Evolutionary conservation across 2,888 invertebrate species (phyloP).

Genomic region (Napeogenes inachia): DNA sequence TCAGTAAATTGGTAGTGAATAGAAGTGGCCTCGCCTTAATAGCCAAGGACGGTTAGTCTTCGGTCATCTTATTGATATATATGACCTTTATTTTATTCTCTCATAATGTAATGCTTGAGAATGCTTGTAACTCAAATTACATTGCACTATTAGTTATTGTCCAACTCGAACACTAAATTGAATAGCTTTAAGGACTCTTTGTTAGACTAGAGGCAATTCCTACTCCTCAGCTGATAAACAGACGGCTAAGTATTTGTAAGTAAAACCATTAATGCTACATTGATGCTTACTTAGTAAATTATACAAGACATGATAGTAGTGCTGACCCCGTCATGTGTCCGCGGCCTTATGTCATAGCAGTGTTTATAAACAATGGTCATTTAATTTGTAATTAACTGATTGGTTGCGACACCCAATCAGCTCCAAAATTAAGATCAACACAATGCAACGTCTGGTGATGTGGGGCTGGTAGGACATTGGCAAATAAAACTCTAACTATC

Average conservation of each 20-base stretch:
- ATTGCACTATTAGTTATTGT: no score
- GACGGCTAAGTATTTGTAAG: neutral
- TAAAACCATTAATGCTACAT: neutral
- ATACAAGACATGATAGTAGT: no score
- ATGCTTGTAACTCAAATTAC: no score
- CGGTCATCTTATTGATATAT: neutral
- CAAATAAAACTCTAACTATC: no score
- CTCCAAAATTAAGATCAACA: neutral
- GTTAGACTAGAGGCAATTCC: no score
- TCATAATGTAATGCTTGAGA: neutral
- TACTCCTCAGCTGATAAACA: no score
- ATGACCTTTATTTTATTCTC: neutral
- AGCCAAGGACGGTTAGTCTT: neutral
- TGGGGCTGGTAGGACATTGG: no score
- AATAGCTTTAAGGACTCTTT: no score
- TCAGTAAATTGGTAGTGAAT: slow-evolving; percentile 4
- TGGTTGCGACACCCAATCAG: slow-evolving; percentile 5
- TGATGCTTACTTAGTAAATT: neutral
- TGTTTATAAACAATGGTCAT: slow-evolving; percentile 24
- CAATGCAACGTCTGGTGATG: no score
- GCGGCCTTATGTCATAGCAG: slow-evolving; percentile 17
- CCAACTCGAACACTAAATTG: no score
- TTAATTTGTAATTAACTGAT: slow-evolving; percentile 28
- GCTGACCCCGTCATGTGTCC: slow-evolving; percentile 7
- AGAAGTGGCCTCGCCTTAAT: slow-evolving; percentile 5